phyloP scores from a whole-genome alignment of 2,888 invertebrate species.

The Tipula helvola region DNA sequence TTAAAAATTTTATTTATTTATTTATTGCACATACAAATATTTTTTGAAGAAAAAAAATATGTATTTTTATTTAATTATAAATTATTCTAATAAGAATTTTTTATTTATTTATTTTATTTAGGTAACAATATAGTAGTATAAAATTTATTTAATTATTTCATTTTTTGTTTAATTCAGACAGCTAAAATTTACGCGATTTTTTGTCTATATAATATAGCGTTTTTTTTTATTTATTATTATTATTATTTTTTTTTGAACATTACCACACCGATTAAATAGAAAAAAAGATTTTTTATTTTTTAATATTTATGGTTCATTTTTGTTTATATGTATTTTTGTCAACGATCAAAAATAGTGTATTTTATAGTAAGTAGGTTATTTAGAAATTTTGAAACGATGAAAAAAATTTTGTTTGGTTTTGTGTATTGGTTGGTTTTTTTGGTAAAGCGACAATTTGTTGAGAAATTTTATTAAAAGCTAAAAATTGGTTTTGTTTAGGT shows the following conservation, averaged over 20 bases:
- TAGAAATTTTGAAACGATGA: neutral
- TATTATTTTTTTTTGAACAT: constrained; percentile 5
- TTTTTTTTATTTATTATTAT: neutral
- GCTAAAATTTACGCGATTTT: neutral
- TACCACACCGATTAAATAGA: constrained; percentile 9
- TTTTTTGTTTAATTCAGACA: neutral
- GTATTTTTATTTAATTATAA: constrained; percentile 5
- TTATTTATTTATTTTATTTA: neutral
- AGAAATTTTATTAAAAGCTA: neutral
- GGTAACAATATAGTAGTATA: constrained; percentile 4
- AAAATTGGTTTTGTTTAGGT: neutral
- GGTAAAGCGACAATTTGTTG: neutral
- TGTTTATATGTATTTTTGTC: neutral
- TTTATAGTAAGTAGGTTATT: neutral
- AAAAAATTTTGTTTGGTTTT: neutral
- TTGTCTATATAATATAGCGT: neutral
- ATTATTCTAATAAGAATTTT: neutral
- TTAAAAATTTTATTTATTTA: neutral
- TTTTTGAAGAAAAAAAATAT: neutral
- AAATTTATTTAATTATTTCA: neutral
- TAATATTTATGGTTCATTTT: neutral
- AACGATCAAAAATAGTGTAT: neutral
- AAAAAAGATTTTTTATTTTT: neutral
- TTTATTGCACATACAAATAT: constrained; percentile 10
- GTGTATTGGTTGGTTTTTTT: neutral